Percentiles rank a stretch among this genome's conserved stretches.
These are phyloP conservation scores for Drosophila lutescens DNA, from an alignment of 2,888 invertebrate genomes.

Conservation along the genomic window DNA sequence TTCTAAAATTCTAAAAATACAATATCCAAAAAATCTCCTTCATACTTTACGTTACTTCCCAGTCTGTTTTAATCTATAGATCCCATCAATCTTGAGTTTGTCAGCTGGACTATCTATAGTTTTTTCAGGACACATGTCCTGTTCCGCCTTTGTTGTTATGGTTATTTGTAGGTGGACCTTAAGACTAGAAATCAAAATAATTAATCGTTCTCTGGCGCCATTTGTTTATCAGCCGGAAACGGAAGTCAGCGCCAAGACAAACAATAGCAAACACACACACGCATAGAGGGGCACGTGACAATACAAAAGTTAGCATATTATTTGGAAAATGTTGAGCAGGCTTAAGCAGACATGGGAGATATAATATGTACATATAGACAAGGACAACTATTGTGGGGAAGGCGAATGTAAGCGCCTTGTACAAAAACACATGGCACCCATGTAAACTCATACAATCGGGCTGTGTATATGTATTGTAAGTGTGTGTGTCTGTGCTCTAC, in stretches of 20 bases:
- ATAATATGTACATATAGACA: slow-evolving; percentile 12
- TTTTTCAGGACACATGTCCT: slow-evolving; percentile 30
- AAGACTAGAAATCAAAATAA: slow-evolving; percentile 66
- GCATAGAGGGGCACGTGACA: slow-evolving; percentile 16
- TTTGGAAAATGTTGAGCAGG: slow-evolving; percentile 56
- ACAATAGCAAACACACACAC: slow-evolving; percentile 36
- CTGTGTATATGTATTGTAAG: background rate
- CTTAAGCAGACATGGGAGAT: slow-evolving; percentile 14
- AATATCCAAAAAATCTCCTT: too few relatives aligned
- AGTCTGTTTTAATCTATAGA: background rate
- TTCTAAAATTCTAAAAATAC: too few relatives aligned
- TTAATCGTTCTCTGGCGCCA: slow-evolving; percentile 74
- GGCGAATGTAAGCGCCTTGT: slow-evolving; percentile 58
- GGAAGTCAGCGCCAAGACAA: slow-evolving; percentile 68
- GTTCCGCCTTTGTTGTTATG: background rate
- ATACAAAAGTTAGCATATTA: slow-evolving; percentile 52
- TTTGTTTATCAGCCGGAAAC: slow-evolving; percentile 75
- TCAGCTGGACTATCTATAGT: slow-evolving; percentile 9
- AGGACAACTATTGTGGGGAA: slow-evolving; percentile 8
- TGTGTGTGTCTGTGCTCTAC: background rate
- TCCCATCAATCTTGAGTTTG: slow-evolving; percentile 12
- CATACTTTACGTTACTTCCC: background rate
- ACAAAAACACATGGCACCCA: slow-evolving; percentile 53
- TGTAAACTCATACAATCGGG: slow-evolving; percentile 39
- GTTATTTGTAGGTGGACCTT: slow-evolving; percentile 15